Evolutionary conservation across 2,113 vertebrate species (phyloP).

Genomic region (Platycercus adscitus): DNA sequence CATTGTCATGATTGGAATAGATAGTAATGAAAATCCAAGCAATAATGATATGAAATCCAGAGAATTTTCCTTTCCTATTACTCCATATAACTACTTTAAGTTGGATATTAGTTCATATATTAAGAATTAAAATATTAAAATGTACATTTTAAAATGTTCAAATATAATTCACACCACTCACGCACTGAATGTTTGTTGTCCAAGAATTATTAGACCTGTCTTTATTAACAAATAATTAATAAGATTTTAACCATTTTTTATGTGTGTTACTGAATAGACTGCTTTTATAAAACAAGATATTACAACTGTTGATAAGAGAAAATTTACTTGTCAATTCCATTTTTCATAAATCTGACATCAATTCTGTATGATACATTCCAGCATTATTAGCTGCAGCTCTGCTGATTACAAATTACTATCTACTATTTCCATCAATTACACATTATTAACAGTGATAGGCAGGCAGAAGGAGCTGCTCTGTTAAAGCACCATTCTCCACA

Average conservation of each 20-base stretch:
- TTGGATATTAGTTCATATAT: not conserved
- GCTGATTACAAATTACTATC: slow-evolving; percentile 42
- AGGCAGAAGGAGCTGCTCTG: not conserved
- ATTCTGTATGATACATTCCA: not conserved
- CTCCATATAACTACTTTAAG: not conserved
- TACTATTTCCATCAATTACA: slow-evolving; percentile 43
- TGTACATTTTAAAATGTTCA: not conserved
- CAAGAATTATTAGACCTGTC: not conserved
- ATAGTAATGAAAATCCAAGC: not conserved
- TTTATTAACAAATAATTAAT: not conserved
- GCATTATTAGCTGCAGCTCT: slow-evolving; percentile 21
- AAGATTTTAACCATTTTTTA: not conserved
- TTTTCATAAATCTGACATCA: slow-evolving; percentile 22
- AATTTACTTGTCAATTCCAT: slow-evolving; percentile 24
- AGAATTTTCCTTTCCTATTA: not conserved
- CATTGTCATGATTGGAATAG: not conserved
- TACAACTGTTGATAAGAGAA: not conserved
- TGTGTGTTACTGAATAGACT: not conserved
- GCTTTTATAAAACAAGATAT: not conserved
- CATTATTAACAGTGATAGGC: slow-evolving; percentile 47
- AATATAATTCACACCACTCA: not conserved
- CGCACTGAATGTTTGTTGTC: not conserved
- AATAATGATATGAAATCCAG: not conserved
- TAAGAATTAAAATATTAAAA: not conserved
- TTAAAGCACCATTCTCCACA: slow-evolving; percentile 10